Base-by-base conservation (phyloP, 2,888 invertebrate genomes). In the Agrotis ipsilon region DNA sequence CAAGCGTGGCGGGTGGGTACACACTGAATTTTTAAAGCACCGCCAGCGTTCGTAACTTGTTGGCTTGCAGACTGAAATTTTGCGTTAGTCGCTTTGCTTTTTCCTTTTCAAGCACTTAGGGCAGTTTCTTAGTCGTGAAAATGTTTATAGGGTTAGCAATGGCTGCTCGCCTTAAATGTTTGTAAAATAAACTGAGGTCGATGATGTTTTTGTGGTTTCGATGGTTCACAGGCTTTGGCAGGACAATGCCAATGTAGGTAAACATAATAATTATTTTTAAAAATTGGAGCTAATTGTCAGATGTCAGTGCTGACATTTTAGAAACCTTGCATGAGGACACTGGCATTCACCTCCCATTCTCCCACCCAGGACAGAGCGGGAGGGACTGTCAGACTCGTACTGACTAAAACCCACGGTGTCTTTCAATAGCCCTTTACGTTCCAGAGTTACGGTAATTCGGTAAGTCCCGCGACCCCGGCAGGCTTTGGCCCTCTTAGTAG, bases 11-110 rank as follows among this genome's bases (percentile, higher is more conserved):
- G 92, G 90, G 88, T 88, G 91, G 91, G 92, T 91, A 93, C 92
- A 92, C 88, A 87, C 89, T 95, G 94, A 94, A 95, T 95, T 93
- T 94, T 95, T 95, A 92, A 95, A 91, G 87, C 86, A 82, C 66
- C 88, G 88, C 87, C 87, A 78, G 86, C 88, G 91, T 90, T 90
- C 88, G 87, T 84, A 83, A 78, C 77, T 85, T 80, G 84, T 84
- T 82, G 78, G 78, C 75, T 77, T 77, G 76, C 80, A 83, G 81
- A 78, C 81, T 81, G 82, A 84, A 84, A 84, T 82, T 86, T 81
- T 81, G 77, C 79, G 78, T 81, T 82, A 78, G 68, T 74, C 67
- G 79, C 65, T 78, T 73, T 81, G 68, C 78, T 72, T 75, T 80
- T 78, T 65, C 49, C 60, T 72, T 82, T 75, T 58, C 24, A 68